phyloP scores from a whole-genome alignment of 2,113 vertebrate species.

The Centropus unirufus region DNA sequence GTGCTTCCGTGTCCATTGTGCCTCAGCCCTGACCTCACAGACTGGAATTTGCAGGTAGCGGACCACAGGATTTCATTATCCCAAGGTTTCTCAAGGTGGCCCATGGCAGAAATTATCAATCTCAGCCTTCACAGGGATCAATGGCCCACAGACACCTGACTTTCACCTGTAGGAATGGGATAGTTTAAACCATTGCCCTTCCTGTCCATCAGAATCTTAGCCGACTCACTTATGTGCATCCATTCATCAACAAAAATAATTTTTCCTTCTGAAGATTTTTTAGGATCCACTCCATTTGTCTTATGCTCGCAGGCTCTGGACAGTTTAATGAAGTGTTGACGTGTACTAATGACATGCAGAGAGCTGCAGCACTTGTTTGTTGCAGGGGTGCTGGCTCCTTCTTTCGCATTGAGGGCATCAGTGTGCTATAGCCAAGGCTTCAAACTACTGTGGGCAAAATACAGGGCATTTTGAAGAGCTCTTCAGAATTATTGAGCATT shows the following conservation, averaged over 20 bases:
- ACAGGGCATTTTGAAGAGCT: neutral
- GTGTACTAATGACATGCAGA: neutral
- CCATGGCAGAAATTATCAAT: neutral
- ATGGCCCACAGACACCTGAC: neutral
- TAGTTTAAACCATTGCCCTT: neutral
- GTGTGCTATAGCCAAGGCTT: neutral
- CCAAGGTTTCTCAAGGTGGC: neutral
- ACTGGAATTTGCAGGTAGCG: neutral
- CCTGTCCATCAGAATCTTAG: neutral
- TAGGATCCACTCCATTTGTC: constrained; percentile 2
- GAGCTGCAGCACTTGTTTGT: neutral
- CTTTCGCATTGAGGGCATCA: neutral
- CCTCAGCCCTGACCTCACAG: neutral
- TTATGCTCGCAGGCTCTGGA: neutral
- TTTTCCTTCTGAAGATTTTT: constrained; percentile 16
- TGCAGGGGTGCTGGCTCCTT: neutral
- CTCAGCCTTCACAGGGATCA: neutral
- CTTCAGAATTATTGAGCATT: neutral
- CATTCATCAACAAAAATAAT: neutral
- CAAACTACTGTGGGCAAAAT: neutral
- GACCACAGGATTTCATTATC: neutral
- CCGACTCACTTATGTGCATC: neutral
- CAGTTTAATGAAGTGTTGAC: constrained; percentile 37
- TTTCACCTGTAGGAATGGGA: neutral
- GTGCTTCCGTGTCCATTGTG: rapidly evolving